Conservation (phyloP, 2,113 vertebrate genomes). For the Felis chaus region DNA sequence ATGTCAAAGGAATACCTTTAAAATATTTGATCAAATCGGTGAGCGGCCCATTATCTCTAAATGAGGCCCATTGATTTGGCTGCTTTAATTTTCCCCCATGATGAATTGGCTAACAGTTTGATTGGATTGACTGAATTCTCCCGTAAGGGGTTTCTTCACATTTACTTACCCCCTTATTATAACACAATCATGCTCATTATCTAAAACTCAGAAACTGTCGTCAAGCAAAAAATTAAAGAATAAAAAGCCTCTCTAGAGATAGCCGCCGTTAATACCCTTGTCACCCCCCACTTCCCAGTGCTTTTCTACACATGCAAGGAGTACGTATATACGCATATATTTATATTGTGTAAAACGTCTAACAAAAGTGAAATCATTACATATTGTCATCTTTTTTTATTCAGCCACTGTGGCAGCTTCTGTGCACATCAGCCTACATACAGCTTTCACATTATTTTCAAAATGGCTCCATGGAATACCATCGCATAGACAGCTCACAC, state of each 20-base stretch:
- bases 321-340: rapidly evolving
- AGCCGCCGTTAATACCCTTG: neutral
- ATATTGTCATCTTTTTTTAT: neutral
- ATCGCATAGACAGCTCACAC: no score
- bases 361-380: neutral
- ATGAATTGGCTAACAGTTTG: neutral
- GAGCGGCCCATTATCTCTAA: neutral
- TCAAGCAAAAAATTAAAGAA: neutral
- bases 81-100: neutral
- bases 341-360: neutral
- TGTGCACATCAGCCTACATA: rapidly evolving
- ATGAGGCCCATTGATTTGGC: neutral
- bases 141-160: neutral
- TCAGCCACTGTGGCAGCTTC: neutral
- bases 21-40: neutral
- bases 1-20: neutral
- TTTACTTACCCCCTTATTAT: neutral
- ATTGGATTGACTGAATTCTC: neutral
- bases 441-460: neutral
- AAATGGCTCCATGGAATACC: rapidly evolving
- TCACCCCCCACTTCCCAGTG: neutral
- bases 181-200: neutral
- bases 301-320: neutral
- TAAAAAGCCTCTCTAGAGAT: neutral
- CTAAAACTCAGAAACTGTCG: neutral